These are phyloP conservation scores for Propithecus perrieri DNA, from an alignment of 2,797 vertebrate species.

Conservation along the genomic window DNA sequence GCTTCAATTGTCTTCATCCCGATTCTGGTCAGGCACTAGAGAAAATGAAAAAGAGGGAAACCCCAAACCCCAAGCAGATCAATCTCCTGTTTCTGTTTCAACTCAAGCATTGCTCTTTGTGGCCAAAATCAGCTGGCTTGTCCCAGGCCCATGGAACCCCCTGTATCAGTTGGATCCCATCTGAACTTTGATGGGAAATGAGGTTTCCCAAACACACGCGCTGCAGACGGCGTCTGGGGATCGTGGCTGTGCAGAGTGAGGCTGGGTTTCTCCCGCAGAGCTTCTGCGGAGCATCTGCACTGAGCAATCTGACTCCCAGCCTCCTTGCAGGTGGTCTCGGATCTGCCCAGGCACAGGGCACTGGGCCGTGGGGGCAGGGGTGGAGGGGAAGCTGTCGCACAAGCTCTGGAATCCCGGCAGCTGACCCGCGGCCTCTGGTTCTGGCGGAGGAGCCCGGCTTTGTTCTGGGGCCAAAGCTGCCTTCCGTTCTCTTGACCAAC, in stretches of 20 bases:
- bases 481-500: not conserved
- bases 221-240: accelerated
- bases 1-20: not conserved
- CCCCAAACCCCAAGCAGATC: not conserved
- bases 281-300: not conserved
- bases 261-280: not conserved
- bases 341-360: not conserved
- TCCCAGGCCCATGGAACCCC: slow-evolving; percentile 47
- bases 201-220: not conserved
- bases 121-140: slow-evolving; percentile 67
- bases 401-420: not conserved
- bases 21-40: not conserved
- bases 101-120: slow-evolving; percentile 55
- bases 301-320: accelerated
- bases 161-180: slow-evolving; percentile 21
- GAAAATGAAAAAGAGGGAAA: not conserved
- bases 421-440: not conserved
- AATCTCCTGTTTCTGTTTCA: not conserved
- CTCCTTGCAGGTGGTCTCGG: not conserved
- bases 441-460: not conserved
- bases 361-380: accelerated
- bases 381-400: accelerated
- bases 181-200: slow-evolving; percentile 27
- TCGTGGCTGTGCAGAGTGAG: not conserved
- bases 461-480: not conserved